A percentile compares a stretch with the other conserved stretches of the same genome.
These are phyloP conservation scores for Diplosoma virens DNA, from an alignment of 23 tunicate genomes.

Conservation along the genomic window DNA sequence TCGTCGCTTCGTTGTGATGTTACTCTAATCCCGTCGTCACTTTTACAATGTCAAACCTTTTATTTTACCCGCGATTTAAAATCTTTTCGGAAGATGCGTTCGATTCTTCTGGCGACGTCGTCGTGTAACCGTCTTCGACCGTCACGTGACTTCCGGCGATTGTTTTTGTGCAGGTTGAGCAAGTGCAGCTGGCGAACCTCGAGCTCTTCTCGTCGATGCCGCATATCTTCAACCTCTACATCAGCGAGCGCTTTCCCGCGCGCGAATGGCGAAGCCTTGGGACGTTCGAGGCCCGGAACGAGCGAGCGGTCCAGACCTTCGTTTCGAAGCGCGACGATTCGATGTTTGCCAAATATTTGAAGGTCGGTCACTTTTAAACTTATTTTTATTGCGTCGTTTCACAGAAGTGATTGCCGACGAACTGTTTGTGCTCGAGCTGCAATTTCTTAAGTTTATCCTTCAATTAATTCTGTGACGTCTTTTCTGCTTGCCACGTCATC, in stretches of 20 bases:
- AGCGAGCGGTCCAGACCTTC: conserved; percentile 69
- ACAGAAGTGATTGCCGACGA: background rate
- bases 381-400: background rate
- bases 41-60: too few species aligned
- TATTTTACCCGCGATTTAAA: too few species aligned
- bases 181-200: conserved; percentile 75
- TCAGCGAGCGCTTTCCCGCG: conserved; percentile 87
- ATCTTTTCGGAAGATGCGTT: too few species aligned
- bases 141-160: too few species aligned
- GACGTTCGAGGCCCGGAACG: conserved; percentile 75
- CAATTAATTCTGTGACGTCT: background rate
- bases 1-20: too few species aligned
- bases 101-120: too few species aligned
- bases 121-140: too few species aligned
- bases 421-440: background rate
- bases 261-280: conserved; percentile 84
- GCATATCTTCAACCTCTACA: conserved; percentile 53
- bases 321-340: conserved; percentile 35
- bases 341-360: conserved; percentile 89
- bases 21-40: too few species aligned
- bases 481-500: background rate
- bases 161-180: conserved; percentile 45
- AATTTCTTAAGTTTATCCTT: too few species aligned
- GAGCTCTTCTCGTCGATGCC: conserved; percentile 89
- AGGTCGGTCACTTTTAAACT: conserved; percentile 28